These are phyloP conservation scores for Psammodynastes pulverulentus DNA, from an alignment of 2,113 vertebrate genomes.

Conservation along the genomic window DNA sequence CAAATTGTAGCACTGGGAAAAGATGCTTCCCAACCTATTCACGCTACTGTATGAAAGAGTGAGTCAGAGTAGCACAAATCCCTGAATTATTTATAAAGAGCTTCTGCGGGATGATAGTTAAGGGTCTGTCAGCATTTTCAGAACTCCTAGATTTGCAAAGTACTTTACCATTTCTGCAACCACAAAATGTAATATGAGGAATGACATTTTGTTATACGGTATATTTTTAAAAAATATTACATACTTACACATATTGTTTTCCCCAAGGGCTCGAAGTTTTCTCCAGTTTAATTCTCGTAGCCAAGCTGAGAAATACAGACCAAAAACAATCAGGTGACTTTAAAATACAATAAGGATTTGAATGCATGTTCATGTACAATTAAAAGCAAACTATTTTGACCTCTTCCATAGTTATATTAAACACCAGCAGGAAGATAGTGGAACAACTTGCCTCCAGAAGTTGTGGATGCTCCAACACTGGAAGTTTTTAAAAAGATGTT, in stretches of 20 bases:
- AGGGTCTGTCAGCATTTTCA: slow-evolving; percentile 32
- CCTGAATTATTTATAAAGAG: slow-evolving; percentile 52
- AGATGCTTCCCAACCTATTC: slow-evolving; percentile 55
- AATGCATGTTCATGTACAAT: not conserved
- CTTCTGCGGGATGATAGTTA: slow-evolving; percentile 7
- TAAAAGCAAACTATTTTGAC: not conserved
- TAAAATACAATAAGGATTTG: not conserved
- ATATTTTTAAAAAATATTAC: not conserved
- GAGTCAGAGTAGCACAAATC: slow-evolving; percentile 48
- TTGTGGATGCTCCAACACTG: no score
- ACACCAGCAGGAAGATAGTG: not conserved
- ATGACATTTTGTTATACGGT: not conserved
- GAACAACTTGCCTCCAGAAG: no score
- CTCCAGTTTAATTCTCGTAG: not conserved
- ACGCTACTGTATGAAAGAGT: slow-evolving; percentile 45
- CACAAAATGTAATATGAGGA: not conserved
- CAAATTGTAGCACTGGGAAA: slow-evolving; percentile 58
- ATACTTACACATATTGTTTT: not conserved
- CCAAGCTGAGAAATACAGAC: not conserved
- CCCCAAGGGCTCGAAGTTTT: not conserved
- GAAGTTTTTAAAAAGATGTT: no score
- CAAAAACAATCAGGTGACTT: not conserved
- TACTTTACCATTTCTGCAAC: slow-evolving; percentile 45
- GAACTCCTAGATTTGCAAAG: not conserved
- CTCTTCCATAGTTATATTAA: not conserved